Evolutionary conservation across 2,113 vertebrate genomes (phyloP).

Genomic region (Hassar affinis): DNA sequence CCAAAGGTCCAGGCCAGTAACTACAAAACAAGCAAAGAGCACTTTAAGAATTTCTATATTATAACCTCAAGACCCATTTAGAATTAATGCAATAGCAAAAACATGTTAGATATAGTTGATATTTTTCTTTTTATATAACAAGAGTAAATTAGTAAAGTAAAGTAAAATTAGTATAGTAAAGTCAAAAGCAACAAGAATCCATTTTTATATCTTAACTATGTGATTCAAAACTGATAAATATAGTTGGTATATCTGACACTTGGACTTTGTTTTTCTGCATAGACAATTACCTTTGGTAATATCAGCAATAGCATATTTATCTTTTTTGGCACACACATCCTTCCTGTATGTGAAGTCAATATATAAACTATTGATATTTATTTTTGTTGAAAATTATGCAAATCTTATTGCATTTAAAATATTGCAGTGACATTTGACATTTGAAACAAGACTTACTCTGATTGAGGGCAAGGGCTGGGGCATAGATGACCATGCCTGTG

Average conservation of each 20-base stretch:
- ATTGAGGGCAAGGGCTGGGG: slow-evolving; percentile 79
- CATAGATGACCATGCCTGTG: slow-evolving; percentile 79
- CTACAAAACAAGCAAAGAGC: slow-evolving; percentile 54
- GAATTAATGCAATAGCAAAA: neutral
- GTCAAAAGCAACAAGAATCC: too few relatives aligned
- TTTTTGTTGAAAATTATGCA: neutral
- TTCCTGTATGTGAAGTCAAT: neutral
- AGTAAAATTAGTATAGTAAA: too few relatives aligned
- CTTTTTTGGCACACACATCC: neutral
- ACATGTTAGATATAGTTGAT: too few relatives aligned
- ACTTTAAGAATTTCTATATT: neutral
- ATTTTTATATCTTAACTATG: neutral
- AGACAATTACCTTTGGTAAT: neutral
- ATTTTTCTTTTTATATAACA: neutral
- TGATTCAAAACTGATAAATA: neutral
- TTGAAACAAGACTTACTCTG: slow-evolving; percentile 69
- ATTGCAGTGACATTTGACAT: neutral
- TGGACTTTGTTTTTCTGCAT: neutral
- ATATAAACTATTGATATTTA: neutral
- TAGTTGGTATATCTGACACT: neutral
- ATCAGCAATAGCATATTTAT: neutral
- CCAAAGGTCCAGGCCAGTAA: slow-evolving; percentile 78
- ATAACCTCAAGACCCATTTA: neutral
- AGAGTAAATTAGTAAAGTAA: too few relatives aligned
- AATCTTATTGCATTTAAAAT: neutral